A percentile compares a stretch with the other conserved stretches of the same genome.
Evolutionary conservation across 2,113 vertebrate species (phyloP).

Genomic region (Typhlomys cinereus): DNA sequence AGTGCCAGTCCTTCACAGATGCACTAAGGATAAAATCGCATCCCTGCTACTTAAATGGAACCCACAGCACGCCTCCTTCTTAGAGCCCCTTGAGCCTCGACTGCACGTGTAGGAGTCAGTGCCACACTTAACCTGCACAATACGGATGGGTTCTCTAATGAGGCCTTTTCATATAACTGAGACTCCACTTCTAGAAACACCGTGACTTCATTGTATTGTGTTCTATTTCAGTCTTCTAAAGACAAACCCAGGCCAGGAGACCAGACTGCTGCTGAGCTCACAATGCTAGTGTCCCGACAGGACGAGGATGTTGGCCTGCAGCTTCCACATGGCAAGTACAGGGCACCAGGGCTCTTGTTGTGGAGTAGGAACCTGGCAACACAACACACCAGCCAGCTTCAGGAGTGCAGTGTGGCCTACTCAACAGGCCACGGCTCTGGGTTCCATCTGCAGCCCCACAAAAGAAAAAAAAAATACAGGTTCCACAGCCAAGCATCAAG

Average conservation of each 20-base stretch:
- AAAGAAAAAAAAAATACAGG: neutral
- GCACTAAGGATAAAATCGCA: neutral
- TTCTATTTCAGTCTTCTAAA: slow-evolving; percentile 51
- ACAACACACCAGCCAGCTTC: neutral
- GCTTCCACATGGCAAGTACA: rapidly evolving
- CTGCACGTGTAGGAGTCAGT: rapidly evolving
- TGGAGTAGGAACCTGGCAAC: rapidly evolving
- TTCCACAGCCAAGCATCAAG: neutral
- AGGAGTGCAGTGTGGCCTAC: neutral
- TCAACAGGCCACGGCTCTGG: neutral
- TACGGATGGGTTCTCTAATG: neutral
- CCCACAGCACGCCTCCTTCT: neutral
- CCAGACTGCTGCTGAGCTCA: neutral
- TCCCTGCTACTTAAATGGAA: too few relatives aligned
- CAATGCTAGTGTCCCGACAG: neutral
- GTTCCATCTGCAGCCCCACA: neutral
- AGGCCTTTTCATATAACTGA: neutral
- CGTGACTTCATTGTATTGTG: neutral
- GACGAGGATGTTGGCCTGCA: neutral
- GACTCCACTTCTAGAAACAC: slow-evolving; percentile 32
- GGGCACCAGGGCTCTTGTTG: neutral
- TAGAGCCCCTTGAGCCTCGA: too few relatives aligned
- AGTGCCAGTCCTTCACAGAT: rapidly evolving
- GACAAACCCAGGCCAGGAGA: neutral
- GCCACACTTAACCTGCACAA: rapidly evolving